Base-by-base conservation (phyloP, 1,140 invertebrate genomes). In the Hypothenemus hampei region DNA sequence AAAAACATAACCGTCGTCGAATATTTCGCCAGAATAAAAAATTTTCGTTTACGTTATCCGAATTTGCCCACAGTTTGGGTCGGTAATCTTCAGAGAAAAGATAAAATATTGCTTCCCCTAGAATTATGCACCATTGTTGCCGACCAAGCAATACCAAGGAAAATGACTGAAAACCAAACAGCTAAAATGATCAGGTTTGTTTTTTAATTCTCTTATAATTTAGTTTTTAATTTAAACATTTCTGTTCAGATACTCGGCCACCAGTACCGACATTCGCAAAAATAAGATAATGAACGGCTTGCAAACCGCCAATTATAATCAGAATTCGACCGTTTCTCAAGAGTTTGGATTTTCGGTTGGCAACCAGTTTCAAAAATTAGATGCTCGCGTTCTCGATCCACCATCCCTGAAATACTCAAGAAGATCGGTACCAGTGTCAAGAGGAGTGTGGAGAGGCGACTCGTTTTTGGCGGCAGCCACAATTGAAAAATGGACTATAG, bases 201-300 rank as follows among this genome's bases (percentile, higher is more conserved):
- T 43, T 21, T 19, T 2, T 11, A 2, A 21, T n/a, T n/a, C n/a
- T n/a, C n/a, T n/a, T n/a, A n/a, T n/a, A 23, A 23, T 20, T 10
- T 21, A 4, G 3, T 46, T 15, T 16, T 46, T 26, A 31, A 6
- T 29, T 46, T n/a, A 16, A 16, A 15, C 24, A 0, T 29, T 29
- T 43, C 15, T 43, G 2, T 10, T 35, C 13, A 58, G 64, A 39
- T 71, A 63, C 33, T 79, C 86, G 1, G 85, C 85, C 1, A 85
- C 80, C 1, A 62, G 70, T 4, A 80, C 86, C 0, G 61, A 73
- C 3, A 65, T 60, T 1, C 74, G 86, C 0, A 82, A 82, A 62
- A 1, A 55, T 0, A 87, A 82, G 64, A 89, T 89, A 19, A 70
- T 78, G 61, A 66, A 78, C 6, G 70, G 79, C 10, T 75, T 86